Evolutionary conservation across 2,797 vertebrate genomes (phyloP), one percentile per base, ranked within the genome.

Genomic region (Paratrypauchen microcephalus): DNA sequence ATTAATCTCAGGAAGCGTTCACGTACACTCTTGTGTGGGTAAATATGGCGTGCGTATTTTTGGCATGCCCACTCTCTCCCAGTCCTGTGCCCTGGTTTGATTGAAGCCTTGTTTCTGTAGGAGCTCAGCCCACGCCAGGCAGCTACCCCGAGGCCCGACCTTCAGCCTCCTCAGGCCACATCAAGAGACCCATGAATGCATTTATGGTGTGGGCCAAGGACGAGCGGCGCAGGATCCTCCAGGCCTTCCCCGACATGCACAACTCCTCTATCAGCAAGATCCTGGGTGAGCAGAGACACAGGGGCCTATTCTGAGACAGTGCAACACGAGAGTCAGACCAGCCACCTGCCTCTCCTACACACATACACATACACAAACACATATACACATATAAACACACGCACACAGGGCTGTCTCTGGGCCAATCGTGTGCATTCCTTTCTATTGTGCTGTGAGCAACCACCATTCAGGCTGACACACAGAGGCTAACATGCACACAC

Each of bases 201-300:
- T 99, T 99, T 88, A 99, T 99, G 97, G 97, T 99, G 58, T 99
- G 97, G 97, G 97, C 97, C 62, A 98, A 99, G 83, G 97, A 99
- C 0, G 97, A 99, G 89, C 92, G 97, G 62, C 91, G 96, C 70
- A 96, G 97, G 85, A 99, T 99, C 78, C 89, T 99, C 66, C 97
- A 99, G 83, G 96, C 97, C 0, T 99, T 95, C 89, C 97, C 97
- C 0, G 97, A 99, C 89, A 99, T 99, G 97, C 97, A 99, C 92
- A 99, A 99, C 91, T 99, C 97, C 82, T 98, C 96, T 91, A 99
- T 99, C 94, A 99, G 97, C 95, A 99, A 99, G 92, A 99, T 99
- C 83, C 92, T 98, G 21, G 97, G 97, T 98, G 80, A 95, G 95
- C 64, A 13, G 32, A 58, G 68, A 65, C 19, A 24, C 60, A 3